Percentiles rank a stretch among this genome's conserved stretches.
Conservation (phyloP, 2,113 vertebrate genomes). For the Cichladusa arquata region DNA sequence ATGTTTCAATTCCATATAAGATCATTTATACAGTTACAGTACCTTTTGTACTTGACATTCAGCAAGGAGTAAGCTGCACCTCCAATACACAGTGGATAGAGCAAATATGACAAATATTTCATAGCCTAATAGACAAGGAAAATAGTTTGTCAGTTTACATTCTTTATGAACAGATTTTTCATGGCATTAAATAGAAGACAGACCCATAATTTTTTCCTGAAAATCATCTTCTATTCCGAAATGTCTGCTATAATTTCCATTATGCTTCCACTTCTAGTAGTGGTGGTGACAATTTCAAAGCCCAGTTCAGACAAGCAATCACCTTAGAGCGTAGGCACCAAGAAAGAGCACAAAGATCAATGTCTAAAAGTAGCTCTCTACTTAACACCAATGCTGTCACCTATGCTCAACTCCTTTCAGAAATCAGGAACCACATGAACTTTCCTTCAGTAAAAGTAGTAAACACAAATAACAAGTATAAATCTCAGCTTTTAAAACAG, state of each 20-base stretch:
- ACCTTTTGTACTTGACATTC: slow-evolving; percentile 94
- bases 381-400: neutral
- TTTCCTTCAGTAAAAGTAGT: neutral
- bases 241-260: neutral
- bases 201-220: neutral
- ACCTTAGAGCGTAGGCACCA: neutral
- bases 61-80: slow-evolving; percentile 89
- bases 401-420: neutral
- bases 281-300: neutral
- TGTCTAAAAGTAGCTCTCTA: neutral
- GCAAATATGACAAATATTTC: slow-evolving; percentile 90
- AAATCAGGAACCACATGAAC: neutral
- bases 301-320: neutral
- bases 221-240: neutral
- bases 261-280: neutral
- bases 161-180: neutral
- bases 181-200: neutral
- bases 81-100: slow-evolving; percentile 90
- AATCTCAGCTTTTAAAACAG: neutral
- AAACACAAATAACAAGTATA: neutral
- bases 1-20: neutral
- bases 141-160: neutral
- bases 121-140: slow-evolving; percentile 78
- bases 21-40: neutral
- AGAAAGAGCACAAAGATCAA: neutral